A percentile compares a stretch with the other conserved stretches of the same genome.
Evolutionary conservation across 2,113 vertebrate genomes (phyloP).

Genomic region (Hippocampus barbouri): DNA sequence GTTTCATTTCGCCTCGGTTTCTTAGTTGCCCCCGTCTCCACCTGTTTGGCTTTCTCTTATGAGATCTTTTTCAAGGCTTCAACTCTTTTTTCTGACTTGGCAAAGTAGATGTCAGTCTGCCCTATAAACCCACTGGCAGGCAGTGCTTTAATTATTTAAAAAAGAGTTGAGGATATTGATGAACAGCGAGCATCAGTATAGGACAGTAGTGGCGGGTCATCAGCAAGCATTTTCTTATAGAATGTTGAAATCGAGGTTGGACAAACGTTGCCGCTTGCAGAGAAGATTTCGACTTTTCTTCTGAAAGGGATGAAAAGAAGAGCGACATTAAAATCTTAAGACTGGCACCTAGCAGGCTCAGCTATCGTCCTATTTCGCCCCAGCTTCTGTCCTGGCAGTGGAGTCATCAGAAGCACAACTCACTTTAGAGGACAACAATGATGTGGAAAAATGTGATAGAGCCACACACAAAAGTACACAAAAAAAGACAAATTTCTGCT

Average conservation of each 20-base stretch:
- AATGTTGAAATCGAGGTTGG: neutral
- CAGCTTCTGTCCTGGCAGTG: neutral
- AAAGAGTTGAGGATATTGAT: neutral
- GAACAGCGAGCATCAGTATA: neutral
- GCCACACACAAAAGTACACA: no score
- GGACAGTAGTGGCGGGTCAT: neutral
- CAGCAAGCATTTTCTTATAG: neutral
- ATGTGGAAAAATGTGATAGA: constrained; percentile 5
- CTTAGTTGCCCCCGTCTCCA: constrained; percentile 21
- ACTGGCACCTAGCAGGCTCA: neutral
- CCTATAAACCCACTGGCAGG: no score
- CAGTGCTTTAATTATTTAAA: no score
- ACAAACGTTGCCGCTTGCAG: neutral
- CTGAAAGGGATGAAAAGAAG: neutral
- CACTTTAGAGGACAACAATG: neutral
- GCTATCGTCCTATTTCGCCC: neutral
- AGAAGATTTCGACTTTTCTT: neutral
- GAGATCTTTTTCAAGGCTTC: constrained; percentile 40
- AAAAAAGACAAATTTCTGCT: constrained; percentile 27
- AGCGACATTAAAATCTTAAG: neutral
- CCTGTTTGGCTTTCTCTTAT: constrained; percentile 41
- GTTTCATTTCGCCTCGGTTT: constrained; percentile 46
- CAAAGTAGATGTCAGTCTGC: neutral
- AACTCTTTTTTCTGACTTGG: neutral
- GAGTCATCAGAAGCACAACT: neutral